Evolutionary conservation across 1,140 invertebrate species (phyloP).

Genomic region (Drepana arcuata): DNA sequence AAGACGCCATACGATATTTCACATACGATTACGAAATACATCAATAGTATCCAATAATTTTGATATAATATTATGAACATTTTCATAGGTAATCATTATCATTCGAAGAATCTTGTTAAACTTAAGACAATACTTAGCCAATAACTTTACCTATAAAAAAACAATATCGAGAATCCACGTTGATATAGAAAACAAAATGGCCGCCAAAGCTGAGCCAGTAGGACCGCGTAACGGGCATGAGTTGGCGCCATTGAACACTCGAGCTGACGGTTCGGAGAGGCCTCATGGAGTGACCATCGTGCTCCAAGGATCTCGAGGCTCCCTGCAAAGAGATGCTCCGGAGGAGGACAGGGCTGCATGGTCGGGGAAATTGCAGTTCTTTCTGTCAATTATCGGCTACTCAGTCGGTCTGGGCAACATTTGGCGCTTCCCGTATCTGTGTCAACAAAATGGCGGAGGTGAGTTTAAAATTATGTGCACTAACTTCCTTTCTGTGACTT

Average conservation of each 20-base stretch:
- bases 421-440: constrained; percentile 96
- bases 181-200: constrained; percentile 42
- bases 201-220: constrained; percentile 70
- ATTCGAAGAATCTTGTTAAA: constrained; percentile 63
- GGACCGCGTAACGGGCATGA: constrained; percentile 80
- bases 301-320: constrained; percentile 65
- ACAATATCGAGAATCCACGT: no score
- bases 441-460: constrained; percentile 96
- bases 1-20: constrained; percentile 64
- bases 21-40: constrained; percentile 58
- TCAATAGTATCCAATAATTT: no score
- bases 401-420: constrained; percentile 94
- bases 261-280: constrained; percentile 72
- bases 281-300: constrained; percentile 79
- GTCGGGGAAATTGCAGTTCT: constrained; percentile 91
- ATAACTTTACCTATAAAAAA: no score
- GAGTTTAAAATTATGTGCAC: constrained; percentile 27
- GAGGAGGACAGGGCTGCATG: constrained; percentile 81
- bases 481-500: no score
- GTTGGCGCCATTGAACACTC: constrained; percentile 81
- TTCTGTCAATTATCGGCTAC: constrained; percentile 92
- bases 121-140: constrained; percentile 63
- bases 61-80: constrained; percentile 66
- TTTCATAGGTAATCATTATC: constrained; percentile 61
- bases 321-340: constrained; percentile 51